These are phyloP conservation scores for Sarcophaga rosellei DNA, from an alignment of 2,888 invertebrate species.

Conservation along the genomic window DNA sequence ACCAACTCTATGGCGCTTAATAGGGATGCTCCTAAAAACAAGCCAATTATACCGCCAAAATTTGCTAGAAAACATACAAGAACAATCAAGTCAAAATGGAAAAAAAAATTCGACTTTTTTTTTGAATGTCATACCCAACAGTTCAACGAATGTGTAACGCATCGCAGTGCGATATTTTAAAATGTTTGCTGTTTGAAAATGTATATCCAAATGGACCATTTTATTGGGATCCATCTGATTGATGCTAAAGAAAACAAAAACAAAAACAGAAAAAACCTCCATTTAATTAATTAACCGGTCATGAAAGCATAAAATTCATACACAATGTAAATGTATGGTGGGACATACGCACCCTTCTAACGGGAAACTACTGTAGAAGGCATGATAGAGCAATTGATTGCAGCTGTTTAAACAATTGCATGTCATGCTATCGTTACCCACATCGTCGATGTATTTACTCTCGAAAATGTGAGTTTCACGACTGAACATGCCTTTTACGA, in stretches of 20 bases:
- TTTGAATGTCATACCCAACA: conserved; percentile 76
- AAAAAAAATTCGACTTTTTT: neutral
- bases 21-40: conserved; percentile 82
- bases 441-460: conserved; percentile 72
- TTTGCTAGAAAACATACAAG: conserved; percentile 76
- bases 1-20: conserved; percentile 81
- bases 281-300: conserved; percentile 14
- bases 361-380: conserved; percentile 69
- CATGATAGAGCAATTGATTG: conserved; percentile 73
- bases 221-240: conserved; percentile 60
- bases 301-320: neutral
- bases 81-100: neutral
- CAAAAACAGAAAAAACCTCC: neutral
- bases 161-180: conserved; percentile 80
- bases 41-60: conserved; percentile 82
- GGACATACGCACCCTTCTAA: conserved; percentile 70
- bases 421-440: conserved; percentile 74
- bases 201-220: conserved; percentile 76
- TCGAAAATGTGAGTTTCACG: conserved; percentile 73
- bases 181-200: conserved; percentile 78
- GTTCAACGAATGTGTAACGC: conserved; percentile 80
- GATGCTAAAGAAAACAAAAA: conserved; percentile 37
- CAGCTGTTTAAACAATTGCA: conserved; percentile 79
- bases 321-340: neutral
- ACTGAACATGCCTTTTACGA: conserved; percentile 70